Evolutionary conservation across 92 coral and sea anemone genomes (phyloP).

Genomic region (Palythoa heliodiscus): DNA sequence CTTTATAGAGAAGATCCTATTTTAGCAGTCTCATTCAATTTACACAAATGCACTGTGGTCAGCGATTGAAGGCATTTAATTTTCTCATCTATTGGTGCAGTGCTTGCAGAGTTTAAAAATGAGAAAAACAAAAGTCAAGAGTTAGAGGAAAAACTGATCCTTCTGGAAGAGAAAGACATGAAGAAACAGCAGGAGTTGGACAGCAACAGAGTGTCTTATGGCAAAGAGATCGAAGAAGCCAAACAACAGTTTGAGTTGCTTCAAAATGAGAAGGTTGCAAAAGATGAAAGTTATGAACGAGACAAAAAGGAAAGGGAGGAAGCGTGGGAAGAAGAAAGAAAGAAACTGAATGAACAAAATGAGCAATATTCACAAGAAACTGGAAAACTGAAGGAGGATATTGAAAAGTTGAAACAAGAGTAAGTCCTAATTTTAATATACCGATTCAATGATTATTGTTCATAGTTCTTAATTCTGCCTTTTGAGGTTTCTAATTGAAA

Average conservation of each 20-base stretch:
- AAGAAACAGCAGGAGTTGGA: slow-evolving; percentile 67
- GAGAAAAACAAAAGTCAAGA: slow-evolving; percentile 73
- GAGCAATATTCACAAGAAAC: slow-evolving; percentile 71
- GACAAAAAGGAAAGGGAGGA: slow-evolving; percentile 62
- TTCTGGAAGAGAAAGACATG: slow-evolving; percentile 59
- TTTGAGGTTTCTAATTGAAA: no score
- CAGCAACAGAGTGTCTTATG: slow-evolving; percentile 59
- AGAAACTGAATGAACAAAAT: slow-evolving; percentile 66
- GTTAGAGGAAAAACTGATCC: slow-evolving; percentile 74
- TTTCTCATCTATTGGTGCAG: slow-evolving; percentile 46
- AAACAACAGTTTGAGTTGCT: slow-evolving; percentile 73
- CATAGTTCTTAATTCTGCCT: no score
- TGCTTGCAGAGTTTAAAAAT: slow-evolving; percentile 73
- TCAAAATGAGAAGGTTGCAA: slow-evolving; percentile 77
- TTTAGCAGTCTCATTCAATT: no score
- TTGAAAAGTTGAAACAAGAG: slow-evolving; percentile 74
- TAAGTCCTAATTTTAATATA: slow-evolving; percentile 16
- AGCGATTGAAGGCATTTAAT: not conserved
- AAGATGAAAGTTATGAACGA: slow-evolving; percentile 58
- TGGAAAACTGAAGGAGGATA: slow-evolving; percentile 68
- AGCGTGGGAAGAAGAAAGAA: slow-evolving; percentile 61
- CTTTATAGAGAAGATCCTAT: no score
- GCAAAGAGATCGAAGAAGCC: slow-evolving; percentile 67
- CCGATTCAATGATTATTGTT: not conserved
- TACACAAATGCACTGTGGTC: not conserved